phyloP scores from a whole-genome alignment of 2,888 invertebrate genomes.

The Alitta virens region DNA sequence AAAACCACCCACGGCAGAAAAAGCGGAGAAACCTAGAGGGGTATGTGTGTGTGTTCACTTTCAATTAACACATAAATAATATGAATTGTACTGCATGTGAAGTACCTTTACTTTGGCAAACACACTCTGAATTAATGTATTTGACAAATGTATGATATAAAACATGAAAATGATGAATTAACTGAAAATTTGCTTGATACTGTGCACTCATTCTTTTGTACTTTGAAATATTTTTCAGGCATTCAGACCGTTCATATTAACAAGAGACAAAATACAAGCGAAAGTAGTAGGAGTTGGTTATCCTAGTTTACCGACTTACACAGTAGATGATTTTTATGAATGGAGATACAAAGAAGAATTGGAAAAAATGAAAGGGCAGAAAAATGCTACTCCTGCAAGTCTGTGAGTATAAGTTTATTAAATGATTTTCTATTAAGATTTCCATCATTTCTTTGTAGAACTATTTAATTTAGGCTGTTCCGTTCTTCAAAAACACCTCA shows the following conservation, averaged over 20 bases:
- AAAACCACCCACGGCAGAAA: not conserved
- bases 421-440: no score
- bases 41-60: not conserved
- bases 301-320: slow-evolving; percentile 86
- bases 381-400: slow-evolving; percentile 1
- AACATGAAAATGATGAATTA: no score
- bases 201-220: slow-evolving; percentile 11
- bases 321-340: slow-evolving; percentile 93
- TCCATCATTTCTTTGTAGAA: no score
- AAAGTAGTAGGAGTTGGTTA: slow-evolving; percentile 91
- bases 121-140: no score
- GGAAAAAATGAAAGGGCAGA: slow-evolving; percentile 38
- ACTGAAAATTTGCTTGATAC: no score
- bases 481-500: no score
- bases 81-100: no score
- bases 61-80: no score
- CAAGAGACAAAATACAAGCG: slow-evolving; percentile 84
- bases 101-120: no score
- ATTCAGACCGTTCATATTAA: slow-evolving; percentile 62
- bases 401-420: not conserved
- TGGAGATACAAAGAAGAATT: slow-evolving; percentile 58
- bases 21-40: slow-evolving; percentile 18
- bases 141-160: no score
- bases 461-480: no score
- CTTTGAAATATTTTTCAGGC: slow-evolving; percentile 28